Conservation (phyloP, 2,797 vertebrate genomes). For the Acanthis flammea region DNA sequence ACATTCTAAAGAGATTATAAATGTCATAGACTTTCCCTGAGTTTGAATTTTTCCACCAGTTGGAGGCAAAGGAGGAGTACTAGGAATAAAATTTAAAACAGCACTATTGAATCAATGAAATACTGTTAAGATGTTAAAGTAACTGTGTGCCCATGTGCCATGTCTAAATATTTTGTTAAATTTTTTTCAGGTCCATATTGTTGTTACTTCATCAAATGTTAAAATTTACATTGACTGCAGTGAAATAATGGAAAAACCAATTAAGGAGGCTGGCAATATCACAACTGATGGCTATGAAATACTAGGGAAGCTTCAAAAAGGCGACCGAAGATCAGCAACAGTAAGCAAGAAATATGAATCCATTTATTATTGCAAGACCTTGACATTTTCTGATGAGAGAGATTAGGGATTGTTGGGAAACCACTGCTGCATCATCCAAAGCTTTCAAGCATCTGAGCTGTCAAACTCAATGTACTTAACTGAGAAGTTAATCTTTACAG, state of each 20-base stretch:
- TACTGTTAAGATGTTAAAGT: not conserved
- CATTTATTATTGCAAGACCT: not conserved
- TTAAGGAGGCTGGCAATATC: conserved; percentile 88
- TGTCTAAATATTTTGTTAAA: not conserved
- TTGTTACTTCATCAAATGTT: conserved; percentile 87
- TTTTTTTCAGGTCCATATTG: conserved; percentile 86
- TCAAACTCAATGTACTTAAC: no score
- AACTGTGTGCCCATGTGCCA: not conserved
- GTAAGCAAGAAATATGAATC: conserved; percentile 75
- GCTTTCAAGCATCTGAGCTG: not conserved
- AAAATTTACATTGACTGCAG: conserved; percentile 93
- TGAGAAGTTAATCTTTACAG: not conserved
- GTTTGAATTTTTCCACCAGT: not conserved
- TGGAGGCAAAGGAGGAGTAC: not conserved
- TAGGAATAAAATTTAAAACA: not conserved
- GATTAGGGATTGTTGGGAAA: not conserved
- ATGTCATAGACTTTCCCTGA: not conserved
- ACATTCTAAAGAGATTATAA: not conserved
- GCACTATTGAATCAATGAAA: not conserved
- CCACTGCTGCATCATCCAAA: not conserved
- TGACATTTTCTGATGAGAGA: not conserved
- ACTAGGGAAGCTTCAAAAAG: conserved; percentile 90
- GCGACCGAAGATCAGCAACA: conserved; percentile 84
- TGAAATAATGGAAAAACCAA: conserved; percentile 86
- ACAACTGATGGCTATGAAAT: conserved; percentile 93